Evolutionary conservation across 92 coral and sea anemone genomes (phyloP).

Genomic region (Paramuricea clavata): DNA sequence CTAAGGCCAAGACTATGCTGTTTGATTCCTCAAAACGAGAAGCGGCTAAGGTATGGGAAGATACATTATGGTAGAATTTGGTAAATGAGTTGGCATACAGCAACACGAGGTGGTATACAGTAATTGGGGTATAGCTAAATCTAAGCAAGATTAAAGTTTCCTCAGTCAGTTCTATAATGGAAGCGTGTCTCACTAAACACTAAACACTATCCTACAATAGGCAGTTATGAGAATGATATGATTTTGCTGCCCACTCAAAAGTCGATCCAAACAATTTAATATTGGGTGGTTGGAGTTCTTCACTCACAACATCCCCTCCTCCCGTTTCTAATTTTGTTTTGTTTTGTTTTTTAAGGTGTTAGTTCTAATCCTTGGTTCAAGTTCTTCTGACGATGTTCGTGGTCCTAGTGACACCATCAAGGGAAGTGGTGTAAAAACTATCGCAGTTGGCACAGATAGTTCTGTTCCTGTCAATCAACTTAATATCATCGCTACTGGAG

Average conservation of each 20-base stretch:
- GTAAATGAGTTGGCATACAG: not conserved
- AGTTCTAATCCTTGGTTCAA: constrained; percentile 76
- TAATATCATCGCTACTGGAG: constrained; percentile 14
- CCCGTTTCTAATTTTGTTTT: too few species aligned
- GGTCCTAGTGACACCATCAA: constrained; percentile 67
- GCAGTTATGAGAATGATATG: too few species aligned
- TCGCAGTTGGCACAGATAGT: constrained; percentile 69
- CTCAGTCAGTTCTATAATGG: too few species aligned
- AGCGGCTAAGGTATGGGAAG: constrained; percentile 47
- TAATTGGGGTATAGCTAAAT: too few species aligned
- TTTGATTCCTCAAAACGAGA: constrained; percentile 50
- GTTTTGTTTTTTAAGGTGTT: constrained; percentile 48
- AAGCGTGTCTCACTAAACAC: too few species aligned
- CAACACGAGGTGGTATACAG: not conserved
- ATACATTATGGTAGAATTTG: too few species aligned
- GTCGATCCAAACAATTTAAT: too few species aligned
- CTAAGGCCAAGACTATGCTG: constrained; percentile 17
- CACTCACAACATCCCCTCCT: too few species aligned
- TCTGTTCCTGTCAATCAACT: constrained; percentile 31
- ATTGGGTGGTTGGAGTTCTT: too few species aligned
- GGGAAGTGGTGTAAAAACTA: constrained; percentile 77
- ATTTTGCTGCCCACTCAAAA: too few species aligned
- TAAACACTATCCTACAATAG: too few species aligned
- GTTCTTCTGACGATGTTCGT: constrained; percentile 74
- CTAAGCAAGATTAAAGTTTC: too few species aligned